Base-by-base conservation (phyloP, 1,140 invertebrate genomes). In the Drosophila kikkawai region DNA sequence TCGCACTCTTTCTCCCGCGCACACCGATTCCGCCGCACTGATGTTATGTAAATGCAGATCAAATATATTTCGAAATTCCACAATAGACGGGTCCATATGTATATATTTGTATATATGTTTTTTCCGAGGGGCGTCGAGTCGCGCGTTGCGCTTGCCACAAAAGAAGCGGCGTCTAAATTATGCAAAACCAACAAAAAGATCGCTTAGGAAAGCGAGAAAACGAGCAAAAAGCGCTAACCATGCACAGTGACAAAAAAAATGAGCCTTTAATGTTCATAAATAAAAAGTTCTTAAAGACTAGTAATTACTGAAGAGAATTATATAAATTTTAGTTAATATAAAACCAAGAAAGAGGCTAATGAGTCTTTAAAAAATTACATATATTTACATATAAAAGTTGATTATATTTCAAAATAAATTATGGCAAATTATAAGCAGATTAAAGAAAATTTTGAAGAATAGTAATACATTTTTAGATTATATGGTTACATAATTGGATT, bases 171-270 rank as follows among this genome's bases (percentile, higher is more conserved):
- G 48, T 39, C 65, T 80, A 75, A 65, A 88, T 87, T 88, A 87
- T 84, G 83, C 83, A 88, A 87, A 88, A 65, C 55, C 13, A 65
- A 84, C 56, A 75, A 86, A 69, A 77, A 58, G 48, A 79, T 70
- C 71, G 85, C 74, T 65, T 79, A 88, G 85, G 69, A 88, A 90
- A 90, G 80, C 80, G 80, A 65, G 50, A 64, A 81, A 85, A 75
- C 64, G 60, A 74, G 67, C 55, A 66, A 77, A 86, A 86, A 85
- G 57, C 85, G 66, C 65, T 71, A 69, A 58, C 81, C 44, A 64
- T 81, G 86, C 69, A 90, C 77, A 67, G 77, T 36, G 41, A 41
- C 55, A 80, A 51, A 64, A 65, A 61, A n/a, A n/a, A 26, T 0
- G 9, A 2, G 34, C 1, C 15, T 5, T 17, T 1, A 32, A 56